Conservation (phyloP, 2,888 invertebrate genomes). For the Melanchra persicariae region DNA sequence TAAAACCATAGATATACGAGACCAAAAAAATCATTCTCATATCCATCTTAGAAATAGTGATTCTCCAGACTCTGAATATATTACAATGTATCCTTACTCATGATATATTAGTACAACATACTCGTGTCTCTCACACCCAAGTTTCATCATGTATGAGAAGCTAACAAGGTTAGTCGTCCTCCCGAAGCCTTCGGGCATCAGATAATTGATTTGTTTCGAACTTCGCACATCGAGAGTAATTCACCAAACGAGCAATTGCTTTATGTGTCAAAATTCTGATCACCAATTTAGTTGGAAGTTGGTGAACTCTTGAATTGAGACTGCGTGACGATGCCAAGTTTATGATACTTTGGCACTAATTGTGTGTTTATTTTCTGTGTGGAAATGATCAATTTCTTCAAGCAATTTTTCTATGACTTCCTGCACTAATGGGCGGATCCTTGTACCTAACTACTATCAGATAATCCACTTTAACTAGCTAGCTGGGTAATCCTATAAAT, state of each 20-base stretch:
- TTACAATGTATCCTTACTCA: conserved; percentile 3
- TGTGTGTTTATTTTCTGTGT: not conserved
- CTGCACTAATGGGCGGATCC: no score
- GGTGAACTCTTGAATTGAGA: conserved; percentile 22
- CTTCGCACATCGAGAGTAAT: conserved; percentile 46
- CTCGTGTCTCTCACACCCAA: conserved; percentile 29
- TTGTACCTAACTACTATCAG: no score
- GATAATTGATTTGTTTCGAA: conserved; percentile 60
- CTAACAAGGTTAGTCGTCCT: conserved; percentile 36
- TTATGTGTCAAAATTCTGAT: conserved; percentile 28
- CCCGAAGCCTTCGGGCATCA: conserved; percentile 38
- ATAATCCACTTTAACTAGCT: not conserved
- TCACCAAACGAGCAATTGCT: conserved; percentile 33
- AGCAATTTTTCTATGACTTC: no score
- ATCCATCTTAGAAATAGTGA: not conserved
- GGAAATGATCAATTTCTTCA: no score
- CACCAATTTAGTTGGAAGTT: conserved; percentile 31
- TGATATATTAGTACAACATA: conserved; percentile 14
- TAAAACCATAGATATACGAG: no score
- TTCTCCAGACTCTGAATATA: conserved; percentile 3
- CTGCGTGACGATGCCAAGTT: conserved; percentile 2
- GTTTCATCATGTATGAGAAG: conserved; percentile 7
- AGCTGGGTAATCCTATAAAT: not conserved
- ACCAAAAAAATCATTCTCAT: no score
- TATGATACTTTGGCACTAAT: conserved; percentile 11